phyloP scores from a whole-genome alignment of 2,888 invertebrate species.

The Acrobasis consociella region DNA sequence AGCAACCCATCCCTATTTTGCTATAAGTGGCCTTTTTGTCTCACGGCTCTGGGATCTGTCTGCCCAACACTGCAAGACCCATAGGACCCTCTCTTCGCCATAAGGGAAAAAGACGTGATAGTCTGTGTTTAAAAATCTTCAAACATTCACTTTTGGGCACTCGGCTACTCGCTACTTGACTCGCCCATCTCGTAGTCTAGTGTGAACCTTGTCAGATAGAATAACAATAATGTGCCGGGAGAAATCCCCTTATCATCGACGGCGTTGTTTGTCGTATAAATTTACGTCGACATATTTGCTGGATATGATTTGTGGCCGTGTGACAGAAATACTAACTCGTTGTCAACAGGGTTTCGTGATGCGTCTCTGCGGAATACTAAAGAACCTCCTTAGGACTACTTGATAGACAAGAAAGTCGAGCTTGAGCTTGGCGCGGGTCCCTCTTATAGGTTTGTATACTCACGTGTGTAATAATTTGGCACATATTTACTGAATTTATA shows the following conservation, averaged over 20 bases:
- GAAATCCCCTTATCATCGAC: conserved; percentile 18
- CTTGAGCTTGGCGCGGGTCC: no score
- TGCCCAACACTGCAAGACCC: no score
- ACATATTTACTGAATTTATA: no score
- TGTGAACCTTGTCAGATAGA: conserved; percentile 3
- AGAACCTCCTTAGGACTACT: no score
- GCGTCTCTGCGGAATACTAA: neutral
- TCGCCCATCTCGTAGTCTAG: neutral
- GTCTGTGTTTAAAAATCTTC: neutral
- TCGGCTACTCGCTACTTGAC: neutral
- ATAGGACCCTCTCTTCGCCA: no score
- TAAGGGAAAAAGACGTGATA: no score
- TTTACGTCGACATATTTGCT: conserved; percentile 14
- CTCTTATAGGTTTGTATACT: neutral
- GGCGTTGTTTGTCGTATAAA: neutral
- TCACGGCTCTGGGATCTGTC: no score
- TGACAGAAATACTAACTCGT: conserved; percentile 8
- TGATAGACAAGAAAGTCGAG: no score
- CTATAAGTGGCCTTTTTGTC: no score
- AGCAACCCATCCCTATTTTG: no score
- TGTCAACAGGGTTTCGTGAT: neutral
- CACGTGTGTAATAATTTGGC: no score
- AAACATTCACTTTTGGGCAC: neutral
- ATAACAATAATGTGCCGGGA: conserved; percentile 15
- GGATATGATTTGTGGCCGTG: conserved; percentile 6